Conservation (phyloP, 2,797 vertebrate species). For the Toxotes lorentzi region DNA sequence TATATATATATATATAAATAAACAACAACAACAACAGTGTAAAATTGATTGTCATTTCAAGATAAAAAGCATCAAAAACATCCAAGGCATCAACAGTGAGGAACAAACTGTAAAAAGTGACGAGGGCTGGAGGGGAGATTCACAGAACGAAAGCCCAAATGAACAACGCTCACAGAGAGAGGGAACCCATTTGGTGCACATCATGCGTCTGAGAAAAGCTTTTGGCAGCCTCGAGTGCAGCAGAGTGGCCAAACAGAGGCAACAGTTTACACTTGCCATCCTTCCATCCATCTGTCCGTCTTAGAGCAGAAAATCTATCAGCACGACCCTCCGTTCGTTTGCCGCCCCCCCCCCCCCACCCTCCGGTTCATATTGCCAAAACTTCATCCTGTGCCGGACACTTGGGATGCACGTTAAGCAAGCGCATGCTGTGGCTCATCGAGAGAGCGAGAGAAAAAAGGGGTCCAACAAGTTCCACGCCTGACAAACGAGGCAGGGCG, state of each 20-base stretch:
- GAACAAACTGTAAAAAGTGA: conserved; percentile 64
- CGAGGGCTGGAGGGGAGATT: conserved; percentile 30
- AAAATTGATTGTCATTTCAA: conserved; percentile 88
- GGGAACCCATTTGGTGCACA: conserved; percentile 51
- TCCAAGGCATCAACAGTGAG: conserved; percentile 83
- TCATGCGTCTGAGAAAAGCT: conserved; percentile 75
- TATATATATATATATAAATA: conserved; percentile 45
- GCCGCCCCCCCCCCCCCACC: not conserved
- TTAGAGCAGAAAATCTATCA: conserved; percentile 13
- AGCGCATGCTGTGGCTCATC: conserved; percentile 34
- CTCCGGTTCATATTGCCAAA: conserved; percentile 3
- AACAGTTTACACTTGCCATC: conserved; percentile 39
- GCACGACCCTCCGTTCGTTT: not conserved
- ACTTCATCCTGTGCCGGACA: not conserved
- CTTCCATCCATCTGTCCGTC: conserved; percentile 16
- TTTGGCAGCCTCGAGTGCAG: conserved; percentile 73
- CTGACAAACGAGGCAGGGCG: conserved; percentile 3
- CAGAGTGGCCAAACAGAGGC: conserved; percentile 36
- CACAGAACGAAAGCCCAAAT: conserved; percentile 72
- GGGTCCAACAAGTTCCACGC: conserved; percentile 8
- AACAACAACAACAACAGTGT: conserved; percentile 77
- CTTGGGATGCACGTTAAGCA: conserved; percentile 20
- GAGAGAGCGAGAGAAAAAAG: not conserved
- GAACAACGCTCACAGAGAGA: conserved; percentile 53
- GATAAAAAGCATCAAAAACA: conserved; percentile 84